Percentiles rank a stretch among this genome's conserved stretches.
These are phyloP conservation scores for Cyclophora punctaria DNA, from an alignment of 2,888 invertebrate species.

Conservation along the genomic window DNA sequence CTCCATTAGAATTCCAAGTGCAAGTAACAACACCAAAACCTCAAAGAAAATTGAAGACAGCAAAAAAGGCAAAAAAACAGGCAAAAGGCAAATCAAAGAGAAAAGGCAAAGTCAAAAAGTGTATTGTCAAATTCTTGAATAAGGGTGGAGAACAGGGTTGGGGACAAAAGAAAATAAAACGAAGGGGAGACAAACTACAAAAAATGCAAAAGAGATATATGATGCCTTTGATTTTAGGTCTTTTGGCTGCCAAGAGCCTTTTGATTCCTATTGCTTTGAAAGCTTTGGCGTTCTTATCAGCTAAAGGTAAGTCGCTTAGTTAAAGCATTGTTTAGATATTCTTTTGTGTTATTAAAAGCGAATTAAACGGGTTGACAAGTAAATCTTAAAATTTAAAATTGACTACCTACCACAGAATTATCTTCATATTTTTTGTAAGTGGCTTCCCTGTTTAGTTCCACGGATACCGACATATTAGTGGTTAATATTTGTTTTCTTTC, in stretches of 20 bases:
- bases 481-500: too few relatives aligned
- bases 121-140: slow-evolving; percentile 50
- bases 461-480: too few relatives aligned
- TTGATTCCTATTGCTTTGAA: slow-evolving; percentile 81
- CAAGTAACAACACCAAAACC: slow-evolving; percentile 14
- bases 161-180: slow-evolving; percentile 26
- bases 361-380: too few relatives aligned
- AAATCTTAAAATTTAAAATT: too few relatives aligned
- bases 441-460: too few relatives aligned
- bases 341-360: too few relatives aligned
- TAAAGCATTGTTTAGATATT: too few relatives aligned
- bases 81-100: slow-evolving; percentile 30
- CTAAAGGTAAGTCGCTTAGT: slow-evolving; percentile 51
- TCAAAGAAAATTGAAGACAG: slow-evolving; percentile 5
- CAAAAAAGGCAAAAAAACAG: slow-evolving; percentile 20
- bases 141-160: slow-evolving; percentile 17
- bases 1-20: slow-evolving; percentile 14
- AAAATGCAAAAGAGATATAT: slow-evolving; percentile 72
- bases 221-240: slow-evolving; percentile 77
- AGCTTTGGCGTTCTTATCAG: slow-evolving; percentile 79
- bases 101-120: slow-evolving; percentile 45
- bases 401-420: too few relatives aligned
- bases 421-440: too few relatives aligned
- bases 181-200: slow-evolving; percentile 16
- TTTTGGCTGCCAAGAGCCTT: slow-evolving; percentile 79